Conservation (phyloP, 2,113 vertebrate genomes). For the Malurus cyaneus region DNA sequence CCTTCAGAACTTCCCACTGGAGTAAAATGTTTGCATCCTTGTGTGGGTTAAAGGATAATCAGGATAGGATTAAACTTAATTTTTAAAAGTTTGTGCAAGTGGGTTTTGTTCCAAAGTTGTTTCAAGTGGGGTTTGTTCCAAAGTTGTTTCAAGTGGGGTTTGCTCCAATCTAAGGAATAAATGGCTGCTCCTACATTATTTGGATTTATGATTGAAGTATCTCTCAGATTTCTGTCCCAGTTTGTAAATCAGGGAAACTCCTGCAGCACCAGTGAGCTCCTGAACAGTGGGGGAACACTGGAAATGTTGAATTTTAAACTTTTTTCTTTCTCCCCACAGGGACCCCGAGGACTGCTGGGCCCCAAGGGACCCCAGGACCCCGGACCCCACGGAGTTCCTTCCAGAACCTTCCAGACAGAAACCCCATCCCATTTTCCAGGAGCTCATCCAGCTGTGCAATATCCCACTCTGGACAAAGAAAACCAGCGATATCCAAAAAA, state of each 20-base stretch:
- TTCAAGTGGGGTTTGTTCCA: background rate
- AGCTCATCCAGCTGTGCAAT: background rate
- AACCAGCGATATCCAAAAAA: background rate
- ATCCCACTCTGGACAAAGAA: background rate
- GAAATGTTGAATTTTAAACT: background rate
- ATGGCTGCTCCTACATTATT: background rate
- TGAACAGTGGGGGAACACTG: no score
- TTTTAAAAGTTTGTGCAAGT: background rate
- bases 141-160: background rate
- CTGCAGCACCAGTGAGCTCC: background rate
- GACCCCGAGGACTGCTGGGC: conserved; percentile 92
- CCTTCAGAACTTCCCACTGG: background rate
- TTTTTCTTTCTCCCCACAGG: conserved; percentile 66
- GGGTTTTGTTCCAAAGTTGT: background rate
- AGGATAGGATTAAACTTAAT: background rate
- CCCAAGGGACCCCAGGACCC: conserved; percentile 93
- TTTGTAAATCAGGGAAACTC: background rate
- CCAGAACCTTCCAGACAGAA: background rate
- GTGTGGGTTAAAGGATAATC: background rate
- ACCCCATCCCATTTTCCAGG: background rate
- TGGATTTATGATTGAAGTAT: background rate
- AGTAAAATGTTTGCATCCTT: background rate
- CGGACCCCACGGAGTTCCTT: no score
- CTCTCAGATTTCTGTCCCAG: background rate
- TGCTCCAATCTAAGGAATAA: background rate